Evolutionary conservation across 2,113 vertebrate species (phyloP).

Genomic region (Cynocephalus volans): DNA sequence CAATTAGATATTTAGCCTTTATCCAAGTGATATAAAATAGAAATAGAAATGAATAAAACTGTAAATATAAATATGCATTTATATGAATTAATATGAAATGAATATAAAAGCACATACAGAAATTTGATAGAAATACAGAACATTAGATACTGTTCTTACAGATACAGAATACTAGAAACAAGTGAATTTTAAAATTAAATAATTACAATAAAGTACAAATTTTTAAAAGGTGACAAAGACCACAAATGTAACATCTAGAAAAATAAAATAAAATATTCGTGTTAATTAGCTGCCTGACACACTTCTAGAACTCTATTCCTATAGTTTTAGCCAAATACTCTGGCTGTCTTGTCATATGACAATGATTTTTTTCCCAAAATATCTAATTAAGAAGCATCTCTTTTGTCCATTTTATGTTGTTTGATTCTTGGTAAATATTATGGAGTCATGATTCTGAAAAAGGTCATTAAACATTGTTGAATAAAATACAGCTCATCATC

Average conservation of each 20-base stretch:
- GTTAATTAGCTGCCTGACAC: constrained; percentile 21
- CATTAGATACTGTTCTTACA: neutral
- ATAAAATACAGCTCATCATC: neutral
- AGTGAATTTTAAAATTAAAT: constrained; percentile 49
- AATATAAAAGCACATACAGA: neutral
- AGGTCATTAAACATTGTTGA: constrained; percentile 39
- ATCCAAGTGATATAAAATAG: constrained; percentile 17
- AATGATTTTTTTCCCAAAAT: neutral
- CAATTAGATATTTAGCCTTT: neutral
- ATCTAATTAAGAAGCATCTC: constrained; percentile 50
- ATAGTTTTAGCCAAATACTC: neutral
- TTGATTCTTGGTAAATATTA: constrained; percentile 49
- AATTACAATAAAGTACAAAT: neutral
- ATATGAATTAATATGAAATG: neutral
- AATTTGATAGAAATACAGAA: neutral
- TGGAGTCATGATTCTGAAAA: neutral
- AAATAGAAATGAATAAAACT: constrained; percentile 50
- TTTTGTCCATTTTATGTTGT: constrained; percentile 15
- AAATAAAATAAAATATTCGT: neutral
- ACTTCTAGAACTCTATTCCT: constrained; percentile 8
- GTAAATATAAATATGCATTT: neutral
- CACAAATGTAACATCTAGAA: neutral
- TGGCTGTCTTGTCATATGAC: neutral
- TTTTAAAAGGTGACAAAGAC: neutral
- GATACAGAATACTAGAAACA: neutral